These are phyloP conservation scores for Temnothorax longispinosus DNA, from an alignment of 1,140 invertebrate genomes.

Conservation along the genomic window DNA sequence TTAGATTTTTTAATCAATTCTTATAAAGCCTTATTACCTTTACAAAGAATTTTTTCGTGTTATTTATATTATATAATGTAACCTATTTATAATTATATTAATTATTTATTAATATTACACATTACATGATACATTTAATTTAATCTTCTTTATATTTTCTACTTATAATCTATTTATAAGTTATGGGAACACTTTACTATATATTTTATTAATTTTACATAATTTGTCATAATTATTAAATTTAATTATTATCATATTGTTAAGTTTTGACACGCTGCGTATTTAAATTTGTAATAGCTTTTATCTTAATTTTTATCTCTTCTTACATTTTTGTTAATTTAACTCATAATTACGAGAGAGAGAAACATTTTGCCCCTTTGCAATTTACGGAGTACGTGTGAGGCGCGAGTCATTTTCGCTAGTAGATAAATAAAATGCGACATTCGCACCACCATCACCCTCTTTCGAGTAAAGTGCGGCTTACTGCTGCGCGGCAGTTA, in stretches of 20 bases:
- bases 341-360: constrained; percentile 13
- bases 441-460: constrained; percentile 1
- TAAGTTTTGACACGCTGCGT: background rate
- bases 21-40: background rate
- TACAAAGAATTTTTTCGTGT: background rate
- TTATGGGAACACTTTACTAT: background rate
- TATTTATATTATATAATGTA: background rate
- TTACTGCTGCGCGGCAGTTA: constrained; percentile 34
- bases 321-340: background rate
- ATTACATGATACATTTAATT: background rate
- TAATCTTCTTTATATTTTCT: background rate
- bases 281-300: background rate
- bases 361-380: background rate
- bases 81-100: background rate
- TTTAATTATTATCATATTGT: background rate
- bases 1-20: background rate
- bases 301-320: background rate
- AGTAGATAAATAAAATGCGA: constrained; percentile 50
- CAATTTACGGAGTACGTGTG: constrained; percentile 10
- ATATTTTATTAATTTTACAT: constrained; percentile 6
- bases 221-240: background rate
- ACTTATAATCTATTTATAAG: background rate
- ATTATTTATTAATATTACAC: background rate
- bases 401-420: constrained; percentile 12
- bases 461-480: constrained; percentile 38